Conservation (phyloP, 2,888 invertebrate genomes). For the Meteorus cinctellus region DNA sequence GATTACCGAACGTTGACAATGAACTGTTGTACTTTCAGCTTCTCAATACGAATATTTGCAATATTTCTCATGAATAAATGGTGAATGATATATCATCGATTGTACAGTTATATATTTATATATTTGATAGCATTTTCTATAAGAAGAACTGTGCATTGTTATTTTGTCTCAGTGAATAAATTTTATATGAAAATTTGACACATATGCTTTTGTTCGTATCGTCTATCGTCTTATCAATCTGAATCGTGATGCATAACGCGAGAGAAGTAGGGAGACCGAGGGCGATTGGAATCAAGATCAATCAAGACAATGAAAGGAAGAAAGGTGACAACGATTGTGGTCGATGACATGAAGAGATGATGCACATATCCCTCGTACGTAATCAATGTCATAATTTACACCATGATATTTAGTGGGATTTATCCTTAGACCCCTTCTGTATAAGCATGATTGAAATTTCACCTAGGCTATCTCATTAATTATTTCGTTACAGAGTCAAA, state of each 20-base stretch:
- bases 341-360: constrained; percentile 12
- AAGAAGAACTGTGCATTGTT: neutral
- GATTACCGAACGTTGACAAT: neutral
- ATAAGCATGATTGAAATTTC: neutral
- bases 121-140: neutral
- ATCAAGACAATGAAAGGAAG: constrained; percentile 10
- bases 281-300: neutral
- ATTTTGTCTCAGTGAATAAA: neutral
- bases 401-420: neutral
- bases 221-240: neutral
- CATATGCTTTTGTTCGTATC: neutral
- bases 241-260: neutral
- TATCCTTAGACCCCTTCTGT: neutral
- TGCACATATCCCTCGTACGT: neutral
- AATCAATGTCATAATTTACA: neutral
- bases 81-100: neutral
- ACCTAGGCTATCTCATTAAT: neutral
- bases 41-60: neutral
- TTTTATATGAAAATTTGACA: neutral
- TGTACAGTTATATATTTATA: neutral
- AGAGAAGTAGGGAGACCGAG: neutral
- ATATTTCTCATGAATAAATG: neutral
- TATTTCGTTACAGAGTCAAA: neutral
- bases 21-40: neutral
- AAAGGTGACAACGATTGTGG: neutral